Evolutionary conservation across 2,113 vertebrate genomes (phyloP).

Genomic region (Recurvirostra avosetta): DNA sequence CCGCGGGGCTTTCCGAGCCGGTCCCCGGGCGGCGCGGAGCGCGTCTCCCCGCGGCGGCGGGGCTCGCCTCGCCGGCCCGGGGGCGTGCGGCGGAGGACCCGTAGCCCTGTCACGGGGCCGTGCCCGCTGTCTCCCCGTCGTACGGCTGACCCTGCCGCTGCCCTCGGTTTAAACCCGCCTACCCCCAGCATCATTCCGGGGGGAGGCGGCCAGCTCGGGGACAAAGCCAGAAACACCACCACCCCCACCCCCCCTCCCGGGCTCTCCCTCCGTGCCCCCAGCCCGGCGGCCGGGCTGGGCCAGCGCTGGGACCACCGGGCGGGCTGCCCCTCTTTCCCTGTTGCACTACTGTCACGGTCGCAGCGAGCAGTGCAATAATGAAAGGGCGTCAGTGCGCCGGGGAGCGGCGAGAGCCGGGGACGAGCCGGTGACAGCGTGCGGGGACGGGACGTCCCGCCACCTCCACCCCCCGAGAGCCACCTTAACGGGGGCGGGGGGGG

Average conservation of each 20-base stretch:
- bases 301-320: constrained; percentile 46
- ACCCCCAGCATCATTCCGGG: background rate
- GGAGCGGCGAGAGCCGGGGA: constrained; percentile 18
- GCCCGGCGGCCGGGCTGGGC: background rate
- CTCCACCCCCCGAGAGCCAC: background rate
- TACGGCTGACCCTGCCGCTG: background rate
- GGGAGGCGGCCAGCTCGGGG: background rate
- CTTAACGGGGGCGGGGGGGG: background rate
- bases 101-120: background rate
- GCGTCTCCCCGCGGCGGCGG: background rate
- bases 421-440: background rate
- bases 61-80: too few species aligned
- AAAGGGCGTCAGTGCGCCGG: constrained; percentile 88
- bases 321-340: constrained; percentile 91
- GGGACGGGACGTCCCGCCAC: background rate
- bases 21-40: background rate
- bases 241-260: too few species aligned
- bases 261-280: background rate
- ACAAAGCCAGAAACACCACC: background rate
- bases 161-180: background rate
- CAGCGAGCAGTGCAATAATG: constrained; percentile 94
- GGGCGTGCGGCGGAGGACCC: background rate
- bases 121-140: background rate
- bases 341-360: constrained; percentile 90
- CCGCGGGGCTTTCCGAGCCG: background rate